phyloP scores from a whole-genome alignment of 2,888 invertebrate species.

The Spodoptera picta region DNA sequence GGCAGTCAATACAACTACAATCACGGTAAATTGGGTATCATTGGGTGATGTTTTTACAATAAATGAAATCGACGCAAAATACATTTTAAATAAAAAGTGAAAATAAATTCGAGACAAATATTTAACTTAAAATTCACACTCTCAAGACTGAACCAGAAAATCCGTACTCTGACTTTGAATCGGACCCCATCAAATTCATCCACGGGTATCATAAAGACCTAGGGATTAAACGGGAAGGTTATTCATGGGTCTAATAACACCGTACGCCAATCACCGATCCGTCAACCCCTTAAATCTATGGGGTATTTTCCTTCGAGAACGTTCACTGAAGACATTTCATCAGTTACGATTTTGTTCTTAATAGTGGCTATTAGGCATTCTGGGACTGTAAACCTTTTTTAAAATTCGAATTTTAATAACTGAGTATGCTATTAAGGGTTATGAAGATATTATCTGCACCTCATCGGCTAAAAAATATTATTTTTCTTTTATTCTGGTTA shows the following conservation, averaged over 20 bases:
- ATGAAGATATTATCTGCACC: no score
- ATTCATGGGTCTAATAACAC: not conserved
- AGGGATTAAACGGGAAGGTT: constrained; percentile 1
- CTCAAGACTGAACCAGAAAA: not conserved
- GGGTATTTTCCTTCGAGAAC: not conserved
- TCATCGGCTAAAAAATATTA: no score
- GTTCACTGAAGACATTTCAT: not conserved
- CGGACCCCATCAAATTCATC: constrained; percentile 3
- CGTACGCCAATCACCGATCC: constrained; percentile 10
- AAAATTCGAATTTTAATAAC: no score
- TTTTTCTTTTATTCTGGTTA: no score
- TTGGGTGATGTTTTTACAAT: no score
- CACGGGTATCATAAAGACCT: constrained; percentile 2
- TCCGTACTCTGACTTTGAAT: constrained; percentile 4
- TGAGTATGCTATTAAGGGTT: no score
- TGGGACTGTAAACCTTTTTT: no score
- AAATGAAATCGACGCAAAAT: no score
- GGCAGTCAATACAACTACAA: no score
- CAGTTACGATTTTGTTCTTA: not conserved
- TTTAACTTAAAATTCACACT: not conserved
- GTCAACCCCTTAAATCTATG: constrained; percentile 11
- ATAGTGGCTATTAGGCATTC: not conserved
- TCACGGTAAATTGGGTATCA: no score
- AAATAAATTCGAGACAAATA: no score
- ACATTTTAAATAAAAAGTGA: no score